Percentiles rank a stretch among this genome's conserved stretches.
Conservation (phyloP, 2,888 invertebrate species). For the Chydorus sphaericus region DNA sequence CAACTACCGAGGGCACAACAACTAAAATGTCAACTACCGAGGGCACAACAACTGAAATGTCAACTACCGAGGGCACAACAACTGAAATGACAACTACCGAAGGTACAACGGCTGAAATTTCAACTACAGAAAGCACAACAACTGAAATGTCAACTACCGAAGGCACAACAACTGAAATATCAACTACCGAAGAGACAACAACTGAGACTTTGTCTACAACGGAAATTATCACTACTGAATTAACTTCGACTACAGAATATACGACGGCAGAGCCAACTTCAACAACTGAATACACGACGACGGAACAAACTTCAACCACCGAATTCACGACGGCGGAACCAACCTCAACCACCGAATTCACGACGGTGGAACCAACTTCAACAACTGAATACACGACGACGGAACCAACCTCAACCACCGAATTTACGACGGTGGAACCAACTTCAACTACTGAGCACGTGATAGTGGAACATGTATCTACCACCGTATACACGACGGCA, state of each 20-base stretch:
- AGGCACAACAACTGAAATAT: constrained; percentile 8
- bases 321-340: background rate
- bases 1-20: constrained; percentile 2
- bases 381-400: constrained; percentile 11
- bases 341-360: constrained; percentile 2
- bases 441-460: constrained; percentile 12
- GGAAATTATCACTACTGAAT: constrained; percentile 9
- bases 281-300: constrained; percentile 14
- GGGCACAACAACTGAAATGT: constrained; percentile 10
- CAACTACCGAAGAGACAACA: constrained; percentile 6
- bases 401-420: constrained; percentile 9
- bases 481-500: constrained; percentile 10
- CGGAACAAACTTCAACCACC: constrained; percentile 12
- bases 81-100: constrained; percentile 9
- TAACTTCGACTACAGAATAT: constrained; percentile 15
- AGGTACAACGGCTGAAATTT: constrained; percentile 8
- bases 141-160: constrained; percentile 11
- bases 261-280: constrained; percentile 15
- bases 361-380: constrained; percentile 8
- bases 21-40: constrained; percentile 9
- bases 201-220: constrained; percentile 13
- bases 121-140: constrained; percentile 12
- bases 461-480: constrained; percentile 2
- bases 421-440: constrained; percentile 7
- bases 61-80: constrained; percentile 9